Conservation (phyloP, 64 coral and sea anemone genomes). For the Pachyseris speciosa region DNA sequence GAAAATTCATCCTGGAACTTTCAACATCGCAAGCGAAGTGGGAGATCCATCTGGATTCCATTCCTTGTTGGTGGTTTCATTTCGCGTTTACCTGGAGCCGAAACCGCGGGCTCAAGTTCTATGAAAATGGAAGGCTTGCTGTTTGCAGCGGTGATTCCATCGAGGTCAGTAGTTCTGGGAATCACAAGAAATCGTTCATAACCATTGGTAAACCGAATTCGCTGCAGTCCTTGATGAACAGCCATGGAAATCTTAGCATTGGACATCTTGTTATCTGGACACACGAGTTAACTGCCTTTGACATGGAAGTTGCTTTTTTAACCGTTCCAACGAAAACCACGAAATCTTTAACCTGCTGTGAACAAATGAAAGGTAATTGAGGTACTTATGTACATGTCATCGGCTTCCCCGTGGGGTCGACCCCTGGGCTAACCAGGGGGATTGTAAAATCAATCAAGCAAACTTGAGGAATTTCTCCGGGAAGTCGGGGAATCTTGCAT, state of each 20-base stretch:
- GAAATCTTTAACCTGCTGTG: constrained; percentile 64
- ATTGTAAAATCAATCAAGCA: too few species aligned
- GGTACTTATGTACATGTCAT: too few species aligned
- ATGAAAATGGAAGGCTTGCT: constrained; percentile 72
- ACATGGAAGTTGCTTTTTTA: constrained; percentile 76
- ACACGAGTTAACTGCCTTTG: constrained; percentile 50
- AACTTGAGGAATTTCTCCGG: too few species aligned
- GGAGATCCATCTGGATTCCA: constrained; percentile 56
- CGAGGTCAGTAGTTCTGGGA: not conserved
- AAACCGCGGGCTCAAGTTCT: constrained; percentile 78
- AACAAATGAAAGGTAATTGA: constrained; percentile 64
- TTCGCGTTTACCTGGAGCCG: constrained; percentile 73
- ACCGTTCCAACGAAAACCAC: constrained; percentile 48
- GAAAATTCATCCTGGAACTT: constrained; percentile 66
- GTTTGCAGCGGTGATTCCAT: constrained; percentile 5
- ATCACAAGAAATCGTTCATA: not conserved
- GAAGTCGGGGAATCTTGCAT: too few species aligned
- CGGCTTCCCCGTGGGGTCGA: too few species aligned
- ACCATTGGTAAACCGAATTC: constrained; percentile 75
- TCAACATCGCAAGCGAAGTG: constrained; percentile 69
- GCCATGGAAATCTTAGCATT: constrained; percentile 64
- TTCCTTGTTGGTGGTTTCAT: constrained; percentile 85
- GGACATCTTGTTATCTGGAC: constrained; percentile 83
- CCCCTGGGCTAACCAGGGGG: too few species aligned
- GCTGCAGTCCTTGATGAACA: not conserved